A percentile compares a stretch with the other conserved stretches of the same genome.
Conservation (phyloP, 53 echinoderm and acorn worm species). For the Echinarachnius parma region DNA sequence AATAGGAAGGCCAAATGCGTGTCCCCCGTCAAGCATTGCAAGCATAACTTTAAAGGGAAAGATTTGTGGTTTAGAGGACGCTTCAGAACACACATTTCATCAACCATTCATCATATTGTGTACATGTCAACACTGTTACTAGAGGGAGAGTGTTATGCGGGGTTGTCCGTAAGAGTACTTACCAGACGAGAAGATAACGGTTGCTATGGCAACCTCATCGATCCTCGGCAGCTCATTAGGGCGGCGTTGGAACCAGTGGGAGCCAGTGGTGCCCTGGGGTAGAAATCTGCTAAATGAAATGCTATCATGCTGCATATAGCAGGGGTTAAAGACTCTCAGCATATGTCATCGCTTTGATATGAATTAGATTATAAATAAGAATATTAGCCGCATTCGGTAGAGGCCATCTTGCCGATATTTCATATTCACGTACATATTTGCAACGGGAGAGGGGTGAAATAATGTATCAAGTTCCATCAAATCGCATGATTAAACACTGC, state of each 20-base stretch:
- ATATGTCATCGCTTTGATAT: too few relatives aligned
- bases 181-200: constrained; percentile 13
- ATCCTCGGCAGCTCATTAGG: constrained; percentile 2
- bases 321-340: background rate
- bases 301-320: constrained; percentile 33
- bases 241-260: background rate
- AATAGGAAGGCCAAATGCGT: too few relatives aligned
- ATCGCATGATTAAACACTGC: too few relatives aligned
- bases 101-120: background rate
- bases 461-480: too few relatives aligned
- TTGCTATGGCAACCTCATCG: constrained; percentile 25
- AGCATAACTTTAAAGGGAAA: too few relatives aligned
- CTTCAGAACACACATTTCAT: background rate
- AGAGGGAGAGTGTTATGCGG: background rate
- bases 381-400: too few relatives aligned
- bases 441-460: too few relatives aligned
- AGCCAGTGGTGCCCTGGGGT: constrained; percentile 1
- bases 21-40: too few relatives aligned
- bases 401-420: too few relatives aligned
- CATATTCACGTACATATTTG: too few relatives aligned
- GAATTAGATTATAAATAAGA: too few relatives aligned
- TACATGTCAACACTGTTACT: background rate
- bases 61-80: background rate
- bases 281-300: constrained; percentile 29
- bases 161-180: constrained; percentile 2